Evolutionary conservation across 2,797 vertebrate genomes (phyloP).

Genomic region (Syngnathus acus): DNA sequence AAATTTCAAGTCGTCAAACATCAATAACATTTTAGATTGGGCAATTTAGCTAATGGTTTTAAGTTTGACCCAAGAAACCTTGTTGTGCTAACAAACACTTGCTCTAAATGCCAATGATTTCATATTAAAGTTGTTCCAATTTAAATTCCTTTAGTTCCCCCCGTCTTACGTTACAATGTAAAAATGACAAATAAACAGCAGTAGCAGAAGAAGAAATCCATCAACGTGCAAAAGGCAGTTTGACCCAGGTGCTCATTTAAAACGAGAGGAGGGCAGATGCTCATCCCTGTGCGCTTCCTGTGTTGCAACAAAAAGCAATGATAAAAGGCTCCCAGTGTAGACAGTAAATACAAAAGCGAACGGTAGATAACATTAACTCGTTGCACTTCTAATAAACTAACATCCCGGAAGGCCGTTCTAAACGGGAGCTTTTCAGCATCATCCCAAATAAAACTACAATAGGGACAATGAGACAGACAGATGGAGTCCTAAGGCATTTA

Average conservation of each 20-base stretch:
- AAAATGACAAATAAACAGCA: not conserved
- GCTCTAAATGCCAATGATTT: no score
- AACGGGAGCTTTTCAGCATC: constrained; percentile 70
- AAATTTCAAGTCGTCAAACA: no score
- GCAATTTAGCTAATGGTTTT: no score
- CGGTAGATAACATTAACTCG: constrained; percentile 57
- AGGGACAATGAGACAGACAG: constrained; percentile 71
- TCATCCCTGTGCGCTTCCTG: constrained; percentile 46
- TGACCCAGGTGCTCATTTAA: not conserved
- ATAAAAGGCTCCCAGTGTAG: constrained; percentile 57
- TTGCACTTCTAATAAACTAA: constrained; percentile 69
- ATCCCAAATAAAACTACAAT: constrained; percentile 77
- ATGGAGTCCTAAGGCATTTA: constrained; percentile 74
- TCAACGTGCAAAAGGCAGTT: not conserved
- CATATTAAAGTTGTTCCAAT: no score
- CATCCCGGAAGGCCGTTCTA: constrained; percentile 68
- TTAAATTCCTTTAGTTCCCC: no score
- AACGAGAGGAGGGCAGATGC: constrained; percentile 24
- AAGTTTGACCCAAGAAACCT: no score
- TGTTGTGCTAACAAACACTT: no score
- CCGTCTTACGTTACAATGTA: no score
- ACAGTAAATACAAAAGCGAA: constrained; percentile 64
- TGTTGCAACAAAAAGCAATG: constrained; percentile 60
- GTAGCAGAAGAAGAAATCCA: not conserved
- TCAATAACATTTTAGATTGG: no score